phyloP scores from a whole-genome alignment of 1,140 invertebrate species.

The Zaprionus tsacasi region DNA sequence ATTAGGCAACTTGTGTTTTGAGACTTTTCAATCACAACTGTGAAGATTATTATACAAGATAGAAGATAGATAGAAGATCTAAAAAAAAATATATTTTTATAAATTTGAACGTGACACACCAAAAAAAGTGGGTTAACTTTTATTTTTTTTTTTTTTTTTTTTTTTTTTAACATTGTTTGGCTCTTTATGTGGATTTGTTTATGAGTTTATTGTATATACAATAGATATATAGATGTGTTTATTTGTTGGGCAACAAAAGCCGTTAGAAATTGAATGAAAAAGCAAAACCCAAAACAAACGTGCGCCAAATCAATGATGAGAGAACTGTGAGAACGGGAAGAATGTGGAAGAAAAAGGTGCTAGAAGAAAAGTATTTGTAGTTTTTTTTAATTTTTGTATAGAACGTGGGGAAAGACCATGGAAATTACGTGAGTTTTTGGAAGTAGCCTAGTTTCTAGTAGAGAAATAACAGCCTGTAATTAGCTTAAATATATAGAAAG shows the following conservation, averaged over 20 bases:
- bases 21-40: constrained; percentile 25
- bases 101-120: constrained; percentile 12
- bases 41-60: constrained; percentile 9
- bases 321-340: constrained; percentile 20
- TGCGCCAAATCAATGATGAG: constrained; percentile 44
- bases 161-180: no score
- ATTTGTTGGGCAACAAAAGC: constrained; percentile 16
- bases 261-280: constrained; percentile 12
- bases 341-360: background rate
- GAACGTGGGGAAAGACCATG: constrained; percentile 1
- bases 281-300: constrained; percentile 15
- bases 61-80: constrained; percentile 9
- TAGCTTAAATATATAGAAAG: background rate
- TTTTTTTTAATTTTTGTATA: background rate
- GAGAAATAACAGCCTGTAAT: background rate
- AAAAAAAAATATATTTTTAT: constrained; percentile 14
- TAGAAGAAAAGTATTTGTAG: background rate
- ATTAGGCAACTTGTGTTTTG: constrained; percentile 33
- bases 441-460: constrained; percentile 1
- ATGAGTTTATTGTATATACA: background rate
- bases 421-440: constrained; percentile 23
- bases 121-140: constrained; percentile 33
- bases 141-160: no score
- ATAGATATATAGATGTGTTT: background rate
- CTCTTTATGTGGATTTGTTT: constrained; percentile 12